Base-by-base conservation (phyloP, 2,888 invertebrate genomes). In the Nymphalis polychloros region DNA sequence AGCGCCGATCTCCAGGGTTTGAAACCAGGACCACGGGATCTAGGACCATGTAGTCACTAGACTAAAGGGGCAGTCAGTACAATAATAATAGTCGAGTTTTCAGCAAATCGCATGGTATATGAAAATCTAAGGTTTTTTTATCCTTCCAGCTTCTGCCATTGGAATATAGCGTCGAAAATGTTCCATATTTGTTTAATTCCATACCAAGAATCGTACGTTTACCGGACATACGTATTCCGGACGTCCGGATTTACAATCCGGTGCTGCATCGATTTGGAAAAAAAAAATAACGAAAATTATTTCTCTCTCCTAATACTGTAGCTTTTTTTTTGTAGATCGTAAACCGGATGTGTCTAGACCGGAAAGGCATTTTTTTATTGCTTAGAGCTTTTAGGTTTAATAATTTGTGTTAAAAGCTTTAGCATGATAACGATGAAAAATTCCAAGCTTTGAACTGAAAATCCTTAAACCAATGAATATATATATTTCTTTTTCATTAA, bases 231-330 rank as follows among this genome's bases (percentile, higher is more conserved):
- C 13, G 27, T 57, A 17, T 35, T 19, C 57, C 69, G 71, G 69
- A 72, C 57, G 46, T 72, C 72, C 72, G 69, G 72, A 47, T 23
- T 50, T 63, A 59, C 62, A 49, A 61, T 62, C 68, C 68, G 65
- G 65, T 53, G 46, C 16, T 50, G 31, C 53, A 62, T 48, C 66
- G 61, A 62, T 62, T 50, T 19, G 31, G 49, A 41, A 66, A 67
- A 55, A 55, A 46, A 46, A 52, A 52, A 31, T 7, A 10, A 50
- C n/a, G 19, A 8, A 52, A 31, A 35, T 50, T 27, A 62, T 55
- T 63, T 27, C 35, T 60, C 41, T 57, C 31, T 16, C 53, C 59
- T 59, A 63, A 68, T 68, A 59, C 63, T 46, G 49, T 67, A 23
- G 23, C 23, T 2, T 23, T 23, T 62, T 55, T 59, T 62, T 49